Conservation (phyloP, 2,113 vertebrate species). For the Macrotus californicus region DNA sequence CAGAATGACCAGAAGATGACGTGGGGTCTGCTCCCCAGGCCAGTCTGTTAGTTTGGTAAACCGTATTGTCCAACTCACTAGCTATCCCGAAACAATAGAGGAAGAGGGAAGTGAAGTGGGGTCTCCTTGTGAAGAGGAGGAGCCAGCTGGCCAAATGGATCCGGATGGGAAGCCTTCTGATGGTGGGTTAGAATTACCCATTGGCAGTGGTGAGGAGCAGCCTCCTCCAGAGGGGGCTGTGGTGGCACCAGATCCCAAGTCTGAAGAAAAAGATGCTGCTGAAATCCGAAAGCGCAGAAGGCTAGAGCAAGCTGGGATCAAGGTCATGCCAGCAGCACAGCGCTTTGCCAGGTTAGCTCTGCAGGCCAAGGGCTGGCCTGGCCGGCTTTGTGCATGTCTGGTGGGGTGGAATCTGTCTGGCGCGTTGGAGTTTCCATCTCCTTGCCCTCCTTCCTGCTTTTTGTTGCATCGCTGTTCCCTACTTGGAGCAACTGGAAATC, state of each 20-base stretch:
- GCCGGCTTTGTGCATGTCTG: conserved; percentile 54
- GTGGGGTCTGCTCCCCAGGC: neutral
- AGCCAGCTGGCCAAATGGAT: conserved; percentile 6
- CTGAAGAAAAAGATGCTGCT: conserved; percentile 75
- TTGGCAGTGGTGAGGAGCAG: neutral
- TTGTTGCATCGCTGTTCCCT: neutral
- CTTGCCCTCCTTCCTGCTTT: neutral
- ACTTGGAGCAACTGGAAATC: neutral
- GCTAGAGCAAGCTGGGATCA: conserved; percentile 91
- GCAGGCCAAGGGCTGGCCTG: neutral
- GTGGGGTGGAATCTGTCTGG: conserved; percentile 18
- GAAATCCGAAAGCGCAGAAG: conserved; percentile 84
- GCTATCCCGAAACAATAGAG: conserved; percentile 82
- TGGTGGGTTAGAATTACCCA: neutral
- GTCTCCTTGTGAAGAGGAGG: conserved; percentile 71
- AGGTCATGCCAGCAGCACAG: conserved; percentile 88
- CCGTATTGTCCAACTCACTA: conserved; percentile 78
- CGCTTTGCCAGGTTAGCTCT: conserved; percentile 92
- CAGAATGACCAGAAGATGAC: neutral
- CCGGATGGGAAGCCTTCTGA: conserved; percentile 18
- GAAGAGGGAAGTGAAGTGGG: conserved; percentile 81
- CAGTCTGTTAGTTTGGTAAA: conserved; percentile 55
- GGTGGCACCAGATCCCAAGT: conserved; percentile 41
- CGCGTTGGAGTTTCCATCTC: conserved; percentile 22
- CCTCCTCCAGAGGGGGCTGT: conserved; percentile 63